Evolutionary conservation across 2,797 vertebrate species (phyloP), one percentile per base, ranked within the genome.

Genomic region (Cottoperca gobio): DNA sequence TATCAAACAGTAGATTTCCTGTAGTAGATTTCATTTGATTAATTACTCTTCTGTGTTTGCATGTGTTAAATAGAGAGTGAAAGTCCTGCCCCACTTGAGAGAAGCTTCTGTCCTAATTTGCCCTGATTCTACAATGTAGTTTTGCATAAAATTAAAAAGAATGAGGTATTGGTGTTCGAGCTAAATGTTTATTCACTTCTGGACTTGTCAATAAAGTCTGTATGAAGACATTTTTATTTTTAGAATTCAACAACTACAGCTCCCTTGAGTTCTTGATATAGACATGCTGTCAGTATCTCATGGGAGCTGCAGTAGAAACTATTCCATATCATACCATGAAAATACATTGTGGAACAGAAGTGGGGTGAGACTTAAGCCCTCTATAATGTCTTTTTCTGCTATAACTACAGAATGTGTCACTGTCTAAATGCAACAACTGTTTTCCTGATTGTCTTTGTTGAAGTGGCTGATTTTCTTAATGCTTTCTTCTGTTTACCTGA

Each of bases 391-490:
- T 85, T 53, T 65, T 70, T 55, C 26, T 81, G 39, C 70, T 81
- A 16, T 74, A 62, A 65, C 21, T 73, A 39, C 33, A 62, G 39
- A 49, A 24, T 83, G 46, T 80, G 59, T 78, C 23, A 60, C 35
- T 81, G 50, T 71, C 49, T 78, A 73, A 60, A 79, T 72, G 45
- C 65, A 83, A 84, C 79, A 75, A 87, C 79, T 46, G 73, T 88
- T 90, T 93, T 92, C 84, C 73, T 82, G 78, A 63, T 43, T 71
- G 43, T 82, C 67, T 89, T 75, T 89, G 67, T 65, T 84, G 59
- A 57, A 57, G 53, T 86, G 76, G 23, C 33, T 68, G 81, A 50
- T 84, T 43, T 71, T 87, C 46, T 75, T 53, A 33, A 58, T 85
- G 70, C 33, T 45, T 80, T 81, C 61, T 81, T 76, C 58, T 90